Percentiles rank a stretch among this genome's conserved stretches.
Evolutionary conservation across 2,888 invertebrate genomes (phyloP).

Genomic region (Nephrotoma guestfalica): DNA sequence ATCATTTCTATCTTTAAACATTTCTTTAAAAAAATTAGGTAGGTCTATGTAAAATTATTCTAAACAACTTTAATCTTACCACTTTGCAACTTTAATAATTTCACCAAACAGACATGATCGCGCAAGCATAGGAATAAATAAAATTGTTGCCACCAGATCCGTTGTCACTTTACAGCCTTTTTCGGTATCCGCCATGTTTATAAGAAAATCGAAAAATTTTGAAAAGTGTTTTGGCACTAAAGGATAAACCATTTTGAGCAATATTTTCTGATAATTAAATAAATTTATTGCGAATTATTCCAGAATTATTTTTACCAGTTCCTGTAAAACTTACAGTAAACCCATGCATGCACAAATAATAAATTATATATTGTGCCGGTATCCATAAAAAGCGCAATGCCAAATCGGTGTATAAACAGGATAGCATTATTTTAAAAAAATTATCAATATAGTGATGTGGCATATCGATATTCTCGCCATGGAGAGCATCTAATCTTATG

Average conservation of each 20-base stretch:
- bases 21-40: too few species aligned
- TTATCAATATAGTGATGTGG: not conserved
- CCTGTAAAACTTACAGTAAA: not conserved
- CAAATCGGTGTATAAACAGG: not conserved
- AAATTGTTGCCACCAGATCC: not conserved
- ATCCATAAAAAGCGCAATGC: not conserved
- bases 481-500: not conserved
- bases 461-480: not conserved
- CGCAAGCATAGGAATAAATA: not conserved
- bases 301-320: not conserved
- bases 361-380: not conserved
- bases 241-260: not conserved
- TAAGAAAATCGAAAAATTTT: not conserved
- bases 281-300: not conserved
- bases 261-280: not conserved
- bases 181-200: not conserved
- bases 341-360: not conserved
- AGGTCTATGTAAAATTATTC: too few species aligned
- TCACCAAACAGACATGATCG: not conserved
- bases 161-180: not conserved
- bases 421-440: not conserved
- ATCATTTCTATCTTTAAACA: too few species aligned
- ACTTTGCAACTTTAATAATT: not conserved
- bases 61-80: not conserved
- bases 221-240: not conserved